Percentiles rank a stretch among this genome's conserved stretches.
These are phyloP conservation scores for Drosophila chauvacae DNA, from an alignment of 1,140 invertebrate genomes.

Conservation along the genomic window DNA sequence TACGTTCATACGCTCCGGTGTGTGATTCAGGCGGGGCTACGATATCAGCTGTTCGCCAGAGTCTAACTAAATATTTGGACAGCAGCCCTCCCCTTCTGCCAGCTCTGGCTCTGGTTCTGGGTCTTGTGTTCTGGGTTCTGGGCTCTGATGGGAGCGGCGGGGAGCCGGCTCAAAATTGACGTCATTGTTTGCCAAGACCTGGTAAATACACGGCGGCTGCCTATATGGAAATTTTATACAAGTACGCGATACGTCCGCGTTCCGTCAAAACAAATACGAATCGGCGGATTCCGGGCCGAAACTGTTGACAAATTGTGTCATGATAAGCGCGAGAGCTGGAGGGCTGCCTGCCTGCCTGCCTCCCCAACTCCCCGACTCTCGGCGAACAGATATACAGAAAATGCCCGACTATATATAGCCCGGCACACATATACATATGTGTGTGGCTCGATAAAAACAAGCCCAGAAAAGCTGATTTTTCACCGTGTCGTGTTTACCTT, in stretches of 20 bases:
- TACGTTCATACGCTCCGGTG: too few relatives aligned
- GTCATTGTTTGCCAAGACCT: slow-evolving; percentile 68
- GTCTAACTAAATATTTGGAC: slow-evolving; percentile 55
- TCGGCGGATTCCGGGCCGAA: slow-evolving; percentile 26
- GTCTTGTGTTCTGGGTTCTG: background rate
- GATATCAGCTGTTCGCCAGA: slow-evolving; percentile 49
- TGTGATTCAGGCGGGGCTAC: slow-evolving; percentile 5
- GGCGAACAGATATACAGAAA: slow-evolving; percentile 26
- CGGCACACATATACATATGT: background rate
- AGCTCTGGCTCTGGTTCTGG: slow-evolving; percentile 3
- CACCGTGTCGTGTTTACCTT: slow-evolving; percentile 46
- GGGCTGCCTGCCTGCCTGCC: slow-evolving; percentile 20
- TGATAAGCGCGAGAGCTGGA: slow-evolving; percentile 21
- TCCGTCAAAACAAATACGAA: slow-evolving; percentile 54
- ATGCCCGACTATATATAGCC: slow-evolving; percentile 6
- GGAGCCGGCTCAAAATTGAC: slow-evolving; percentile 43
- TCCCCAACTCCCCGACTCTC: slow-evolving; percentile 4
- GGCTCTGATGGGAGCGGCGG: slow-evolving; percentile 24
- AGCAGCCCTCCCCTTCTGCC: background rate
- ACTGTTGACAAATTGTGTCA: slow-evolving; percentile 70
- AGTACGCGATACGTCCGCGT: slow-evolving; percentile 28
- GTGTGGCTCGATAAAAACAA: slow-evolving; percentile 28
- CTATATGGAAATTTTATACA: slow-evolving; percentile 52
- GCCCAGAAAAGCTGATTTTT: slow-evolving; percentile 30
- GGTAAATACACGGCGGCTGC: slow-evolving; percentile 19